These are phyloP conservation scores for Tenthredo amoena DNA, from an alignment of 2,888 invertebrate species.

Conservation along the genomic window DNA sequence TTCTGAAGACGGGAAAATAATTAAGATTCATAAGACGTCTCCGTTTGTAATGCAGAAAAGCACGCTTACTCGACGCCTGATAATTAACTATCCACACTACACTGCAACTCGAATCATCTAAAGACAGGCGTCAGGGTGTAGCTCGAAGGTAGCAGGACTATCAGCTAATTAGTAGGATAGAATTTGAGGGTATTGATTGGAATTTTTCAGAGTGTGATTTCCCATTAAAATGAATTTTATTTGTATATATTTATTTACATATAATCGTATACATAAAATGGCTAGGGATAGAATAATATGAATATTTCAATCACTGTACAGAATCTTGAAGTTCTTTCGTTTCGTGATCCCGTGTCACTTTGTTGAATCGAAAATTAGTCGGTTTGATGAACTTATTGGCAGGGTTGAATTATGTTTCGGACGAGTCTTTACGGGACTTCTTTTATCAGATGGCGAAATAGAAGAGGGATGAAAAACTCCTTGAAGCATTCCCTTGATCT, in stretches of 20 bases:
- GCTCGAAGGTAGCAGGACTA: neutral
- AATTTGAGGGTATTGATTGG: neutral
- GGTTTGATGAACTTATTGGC: neutral
- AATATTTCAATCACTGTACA: neutral
- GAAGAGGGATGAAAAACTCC: neutral
- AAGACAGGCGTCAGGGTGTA: neutral
- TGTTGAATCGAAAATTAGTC: neutral
- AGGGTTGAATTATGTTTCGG: neutral
- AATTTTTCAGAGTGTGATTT: neutral
- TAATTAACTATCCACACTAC: constrained; percentile 6
- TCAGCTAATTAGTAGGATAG: neutral
- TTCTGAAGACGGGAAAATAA: neutral
- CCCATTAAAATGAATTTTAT: neutral
- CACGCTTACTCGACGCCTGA: neutral
- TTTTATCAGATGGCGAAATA: neutral
- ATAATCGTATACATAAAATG: neutral
- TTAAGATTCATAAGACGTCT: neutral
- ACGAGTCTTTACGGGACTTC: neutral
- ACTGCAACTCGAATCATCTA: neutral
- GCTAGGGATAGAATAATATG: neutral
- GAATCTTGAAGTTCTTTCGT: neutral
- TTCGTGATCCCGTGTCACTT: neutral
- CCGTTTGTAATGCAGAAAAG: neutral
- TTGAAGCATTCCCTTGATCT: neutral
- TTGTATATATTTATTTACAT: neutral